Evolutionary conservation across 2,797 vertebrate species (phyloP).

Genomic region (Mastacembelus armatus): DNA sequence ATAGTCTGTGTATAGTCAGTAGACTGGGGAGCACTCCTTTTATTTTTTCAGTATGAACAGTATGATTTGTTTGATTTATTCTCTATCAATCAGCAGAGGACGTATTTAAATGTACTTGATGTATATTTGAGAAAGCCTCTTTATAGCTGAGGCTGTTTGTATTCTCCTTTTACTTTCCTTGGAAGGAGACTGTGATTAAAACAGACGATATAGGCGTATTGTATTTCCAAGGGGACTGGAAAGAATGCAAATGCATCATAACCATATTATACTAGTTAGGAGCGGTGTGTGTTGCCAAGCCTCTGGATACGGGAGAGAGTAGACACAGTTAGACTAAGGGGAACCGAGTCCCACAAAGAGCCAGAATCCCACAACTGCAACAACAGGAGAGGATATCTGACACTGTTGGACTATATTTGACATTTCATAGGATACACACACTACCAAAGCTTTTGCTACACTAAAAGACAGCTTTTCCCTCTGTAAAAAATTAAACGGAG

Average conservation of each 20-base stretch:
- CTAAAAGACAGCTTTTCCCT: conserved; percentile 33
- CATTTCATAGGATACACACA: conserved; percentile 63
- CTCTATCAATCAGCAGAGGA: conserved; percentile 70
- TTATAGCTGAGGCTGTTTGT: conserved; percentile 73
- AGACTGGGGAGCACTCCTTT: conserved; percentile 47
- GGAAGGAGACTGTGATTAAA: conserved; percentile 81
- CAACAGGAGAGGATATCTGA: conserved; percentile 68
- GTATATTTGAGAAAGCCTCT: conserved; percentile 72
- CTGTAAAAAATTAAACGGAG: conserved; percentile 18
- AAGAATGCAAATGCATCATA: conserved; percentile 85
- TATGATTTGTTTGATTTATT: conserved; percentile 76
- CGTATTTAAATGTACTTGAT: conserved; percentile 72
- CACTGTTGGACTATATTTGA: conserved; percentile 72
- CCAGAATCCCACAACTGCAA: conserved; percentile 62
- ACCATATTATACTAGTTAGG: conserved; percentile 82
- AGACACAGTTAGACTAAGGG: conserved; percentile 52
- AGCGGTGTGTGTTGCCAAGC: conserved; percentile 68
- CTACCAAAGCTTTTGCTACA: conserved; percentile 13
- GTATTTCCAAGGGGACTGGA: conserved; percentile 79
- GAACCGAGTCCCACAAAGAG: conserved; percentile 52
- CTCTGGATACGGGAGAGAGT: conserved; percentile 65
- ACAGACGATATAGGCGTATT: conserved; percentile 80
- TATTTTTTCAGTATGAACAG: conserved; percentile 54
- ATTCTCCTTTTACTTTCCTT: conserved; percentile 79
- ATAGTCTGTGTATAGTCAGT: conserved; percentile 44